Evolutionary conservation across 2,113 vertebrate species (phyloP).

Genomic region (Lampris megalopsis): DNA sequence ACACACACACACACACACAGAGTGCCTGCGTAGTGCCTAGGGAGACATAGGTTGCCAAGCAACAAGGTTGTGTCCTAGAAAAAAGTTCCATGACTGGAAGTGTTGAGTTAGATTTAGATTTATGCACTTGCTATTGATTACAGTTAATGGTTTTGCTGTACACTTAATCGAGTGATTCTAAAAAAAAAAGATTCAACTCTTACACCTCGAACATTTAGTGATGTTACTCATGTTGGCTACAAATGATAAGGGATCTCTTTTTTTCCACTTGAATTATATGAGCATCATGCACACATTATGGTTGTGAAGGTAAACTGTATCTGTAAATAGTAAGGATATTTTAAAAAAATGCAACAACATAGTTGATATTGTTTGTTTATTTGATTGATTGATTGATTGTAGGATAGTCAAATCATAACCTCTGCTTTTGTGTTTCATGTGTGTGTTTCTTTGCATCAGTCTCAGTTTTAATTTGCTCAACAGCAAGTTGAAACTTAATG

Average conservation of each 20-base stretch:
- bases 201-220: slow-evolving; percentile 24
- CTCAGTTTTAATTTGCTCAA: not conserved
- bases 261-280: slow-evolving; percentile 11
- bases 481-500: not conserved
- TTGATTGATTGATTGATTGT: too few relatives aligned
- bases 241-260: slow-evolving; percentile 20
- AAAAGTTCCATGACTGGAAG: slow-evolving; percentile 64
- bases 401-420: too few relatives aligned
- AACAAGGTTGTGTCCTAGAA: slow-evolving; percentile 80
- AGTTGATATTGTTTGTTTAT: too few relatives aligned
- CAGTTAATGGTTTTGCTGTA: slow-evolving; percentile 47
- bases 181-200: slow-evolving; percentile 3
- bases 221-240: slow-evolving; percentile 39
- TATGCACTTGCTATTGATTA: slow-evolving; percentile 45
- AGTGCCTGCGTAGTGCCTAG: slow-evolving; percentile 47
- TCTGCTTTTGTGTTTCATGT: not conserved
- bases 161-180: slow-evolving; percentile 1
- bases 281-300: slow-evolving; percentile 4
- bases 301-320: not conserved
- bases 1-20: slow-evolving; percentile 12
- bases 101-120: slow-evolving; percentile 31
- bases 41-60: slow-evolving; percentile 80
- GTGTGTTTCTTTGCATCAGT: not conserved
- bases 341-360: too few relatives aligned
- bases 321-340: not conserved